Evolutionary conservation across 2,113 vertebrate genomes (phyloP).

Genomic region (Phoenicopterus ruber): DNA sequence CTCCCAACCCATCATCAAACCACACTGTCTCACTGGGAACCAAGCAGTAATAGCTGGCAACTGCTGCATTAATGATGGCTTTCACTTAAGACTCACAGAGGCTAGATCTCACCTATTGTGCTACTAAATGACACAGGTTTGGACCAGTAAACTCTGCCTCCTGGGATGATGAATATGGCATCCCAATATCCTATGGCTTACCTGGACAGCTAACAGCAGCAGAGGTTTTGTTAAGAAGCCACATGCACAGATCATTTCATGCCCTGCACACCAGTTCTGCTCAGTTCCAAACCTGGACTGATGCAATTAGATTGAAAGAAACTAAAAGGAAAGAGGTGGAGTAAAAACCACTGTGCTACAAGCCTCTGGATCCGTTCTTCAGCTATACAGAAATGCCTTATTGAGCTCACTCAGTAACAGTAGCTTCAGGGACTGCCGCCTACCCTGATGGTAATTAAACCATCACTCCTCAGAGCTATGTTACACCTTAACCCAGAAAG

Average conservation of each 20-base stretch:
- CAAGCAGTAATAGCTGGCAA: neutral
- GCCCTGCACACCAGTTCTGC: neutral
- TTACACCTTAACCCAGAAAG: neutral
- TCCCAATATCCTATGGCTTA: neutral
- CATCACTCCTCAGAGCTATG: neutral
- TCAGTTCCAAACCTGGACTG: neutral
- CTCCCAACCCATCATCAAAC: neutral
- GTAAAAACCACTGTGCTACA: neutral
- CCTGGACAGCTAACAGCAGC: neutral
- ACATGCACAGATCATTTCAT: neutral
- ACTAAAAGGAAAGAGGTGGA: neutral
- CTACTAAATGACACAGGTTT: neutral
- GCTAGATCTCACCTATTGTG: fast-evolving
- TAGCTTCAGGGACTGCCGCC: neutral
- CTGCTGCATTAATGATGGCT: neutral
- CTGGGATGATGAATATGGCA: neutral
- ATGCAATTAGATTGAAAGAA: neutral
- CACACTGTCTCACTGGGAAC: neutral
- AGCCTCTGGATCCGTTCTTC: neutral
- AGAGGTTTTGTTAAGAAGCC: neutral
- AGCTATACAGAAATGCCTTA: neutral
- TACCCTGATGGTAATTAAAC: neutral
- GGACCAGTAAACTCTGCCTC: neutral
- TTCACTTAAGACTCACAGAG: neutral
- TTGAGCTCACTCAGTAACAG: neutral